Evolutionary conservation across 2,888 invertebrate species (phyloP).

Genomic region (Diarsia rubi): DNA sequence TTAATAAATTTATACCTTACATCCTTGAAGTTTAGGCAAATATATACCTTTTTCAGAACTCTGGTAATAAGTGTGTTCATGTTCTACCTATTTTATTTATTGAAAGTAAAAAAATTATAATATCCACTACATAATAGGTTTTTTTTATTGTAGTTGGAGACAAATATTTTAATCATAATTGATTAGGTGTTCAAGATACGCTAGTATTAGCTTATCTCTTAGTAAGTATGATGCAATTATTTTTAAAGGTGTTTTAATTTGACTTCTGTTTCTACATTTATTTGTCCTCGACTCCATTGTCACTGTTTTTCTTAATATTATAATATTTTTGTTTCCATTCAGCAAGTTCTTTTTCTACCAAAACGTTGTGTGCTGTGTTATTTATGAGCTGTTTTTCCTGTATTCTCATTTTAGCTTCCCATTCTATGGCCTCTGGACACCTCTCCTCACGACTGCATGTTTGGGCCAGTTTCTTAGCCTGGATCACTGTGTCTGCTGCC

Average conservation of each 20-base stretch:
- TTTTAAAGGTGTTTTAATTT: background rate
- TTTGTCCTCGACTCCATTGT: slow-evolving; percentile 35
- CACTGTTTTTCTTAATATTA: slow-evolving; percentile 47
- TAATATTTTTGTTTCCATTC: slow-evolving; percentile 80
- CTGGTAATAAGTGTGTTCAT: background rate
- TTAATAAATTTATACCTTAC: no score
- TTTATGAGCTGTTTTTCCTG: slow-evolving; percentile 72
- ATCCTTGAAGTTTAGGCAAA: background rate
- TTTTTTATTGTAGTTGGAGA: background rate
- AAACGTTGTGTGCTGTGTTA: slow-evolving; percentile 72
- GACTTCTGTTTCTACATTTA: background rate
- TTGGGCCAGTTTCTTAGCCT: slow-evolving; percentile 81
- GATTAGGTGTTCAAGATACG: background rate
- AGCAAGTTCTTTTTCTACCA: slow-evolving; percentile 72
- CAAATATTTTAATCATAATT: background rate
- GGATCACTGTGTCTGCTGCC: slow-evolving; percentile 91
- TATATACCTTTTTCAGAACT: background rate
- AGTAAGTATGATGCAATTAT: background rate
- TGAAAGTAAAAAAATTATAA: background rate
- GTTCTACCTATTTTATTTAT: background rate
- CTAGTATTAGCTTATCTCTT: background rate
- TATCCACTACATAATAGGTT: background rate
- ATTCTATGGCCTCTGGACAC: slow-evolving; percentile 64
- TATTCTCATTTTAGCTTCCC: slow-evolving; percentile 72
- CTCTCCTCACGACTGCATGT: slow-evolving; percentile 61